These are phyloP conservation scores for Calephelis virginiensis DNA, from an alignment of 1,140 invertebrate species.

Conservation along the genomic window DNA sequence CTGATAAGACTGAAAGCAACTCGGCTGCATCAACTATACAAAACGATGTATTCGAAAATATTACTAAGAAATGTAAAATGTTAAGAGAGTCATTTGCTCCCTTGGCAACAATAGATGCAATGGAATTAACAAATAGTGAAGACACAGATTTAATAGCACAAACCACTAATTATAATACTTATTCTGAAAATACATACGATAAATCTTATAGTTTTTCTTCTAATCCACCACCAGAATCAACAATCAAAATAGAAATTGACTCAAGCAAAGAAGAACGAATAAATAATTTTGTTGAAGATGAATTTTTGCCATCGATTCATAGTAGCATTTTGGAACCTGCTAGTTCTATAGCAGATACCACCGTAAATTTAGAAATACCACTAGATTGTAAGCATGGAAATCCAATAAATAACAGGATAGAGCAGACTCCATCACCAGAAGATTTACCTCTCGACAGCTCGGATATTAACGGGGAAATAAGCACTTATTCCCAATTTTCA, in stretches of 20 bases:
- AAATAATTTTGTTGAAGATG: conserved; percentile 52
- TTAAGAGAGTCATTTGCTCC: conserved; percentile 45
- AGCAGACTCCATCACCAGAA: conserved; percentile 89
- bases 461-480: conserved; percentile 78
- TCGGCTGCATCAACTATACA: conserved; percentile 73
- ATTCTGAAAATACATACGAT: conserved; percentile 31
- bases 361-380: conserved; percentile 81
- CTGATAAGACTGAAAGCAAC: conserved; percentile 75
- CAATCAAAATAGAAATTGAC: conserved; percentile 28
- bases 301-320: conserved; percentile 75
- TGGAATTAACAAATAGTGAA: conserved; percentile 40
- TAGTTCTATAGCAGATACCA: conserved; percentile 77
- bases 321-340: conserved; percentile 76
- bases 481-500: conserved; percentile 70
- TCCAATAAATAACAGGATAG: conserved; percentile 75
- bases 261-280: conserved; percentile 33
- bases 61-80: conserved; percentile 36
- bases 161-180: conserved; percentile 23
- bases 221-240: conserved; percentile 16
- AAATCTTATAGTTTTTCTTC: conserved; percentile 31
- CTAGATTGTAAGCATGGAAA: conserved; percentile 70
- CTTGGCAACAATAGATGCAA: conserved; percentile 49
- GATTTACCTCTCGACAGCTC: conserved; percentile 87
- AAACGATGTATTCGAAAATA: conserved; percentile 64
- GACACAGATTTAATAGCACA: conserved; percentile 29